Evolutionary conservation across 2,888 invertebrate species (phyloP), one percentile per base, ranked within the genome.

Genomic region (Neoascia interrupta): DNA sequence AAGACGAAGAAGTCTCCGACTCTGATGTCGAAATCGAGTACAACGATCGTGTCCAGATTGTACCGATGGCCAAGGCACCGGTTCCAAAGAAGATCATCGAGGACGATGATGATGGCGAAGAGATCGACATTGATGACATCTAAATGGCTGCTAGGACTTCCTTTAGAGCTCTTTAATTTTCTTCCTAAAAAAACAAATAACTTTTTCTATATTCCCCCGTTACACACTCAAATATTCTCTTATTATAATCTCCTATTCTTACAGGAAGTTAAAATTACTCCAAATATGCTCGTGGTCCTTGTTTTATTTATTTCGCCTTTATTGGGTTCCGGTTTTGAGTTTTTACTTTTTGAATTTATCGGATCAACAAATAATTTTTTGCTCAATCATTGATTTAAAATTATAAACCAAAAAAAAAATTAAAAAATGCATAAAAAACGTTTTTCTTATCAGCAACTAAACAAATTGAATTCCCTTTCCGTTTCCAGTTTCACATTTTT

Each of bases 71-170:
- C 88, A 92, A 92, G 45, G 91, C 90, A 23, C 86, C 90, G 84
- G 85, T 89, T 81, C 89, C 87, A 43, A 90, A 90, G 83, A 89
- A 90, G 83, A 89, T 90, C 82, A 90, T 87, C 66, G 90, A 90
- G 41, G 92, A 92, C 53, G 94, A 94, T 82, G 95, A 94, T 82
- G 95, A 92, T 81, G 95, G 92, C 80, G 94, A 93, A 84, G 96
- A 96, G 86, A 93, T 97, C 86, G 96, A 97, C 89, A 97, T 97
- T 88, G 97, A 97, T 91, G 96, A 96, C 89, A 97, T 97, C 87
- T 97, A 95, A 91, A 88, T 18, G 79, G 47, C 16, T 34, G 45
- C 56, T 13, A 58, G 41, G 21, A 43, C 45, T 37, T 53, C 36
- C 31, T 64, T 58, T 58, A 56, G 37, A 8, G 39, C 43, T 43